These are phyloP conservation scores for Ptychodera flava DNA, from an alignment of 35 echinoderm and acorn worm genomes.

Conservation along the genomic window DNA sequence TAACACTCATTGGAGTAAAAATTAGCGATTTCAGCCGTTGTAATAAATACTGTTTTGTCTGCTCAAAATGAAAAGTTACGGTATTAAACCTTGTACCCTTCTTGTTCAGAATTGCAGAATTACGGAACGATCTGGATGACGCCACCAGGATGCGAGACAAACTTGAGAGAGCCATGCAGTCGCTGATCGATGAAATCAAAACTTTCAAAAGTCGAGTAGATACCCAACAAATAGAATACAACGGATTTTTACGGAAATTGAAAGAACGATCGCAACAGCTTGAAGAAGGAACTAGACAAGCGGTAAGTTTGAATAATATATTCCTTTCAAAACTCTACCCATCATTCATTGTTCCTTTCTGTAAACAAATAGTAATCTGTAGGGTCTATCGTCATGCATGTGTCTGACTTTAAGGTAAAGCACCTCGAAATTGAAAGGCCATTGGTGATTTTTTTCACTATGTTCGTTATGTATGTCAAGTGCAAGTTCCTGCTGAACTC, in stretches of 20 bases:
- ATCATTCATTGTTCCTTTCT: not conserved
- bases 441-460: too few relatives aligned
- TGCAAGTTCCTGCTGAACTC: too few relatives aligned
- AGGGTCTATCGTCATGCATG: too few relatives aligned
- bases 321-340: not conserved
- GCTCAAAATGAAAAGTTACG: too few relatives aligned
- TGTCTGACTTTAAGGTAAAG: too few relatives aligned
- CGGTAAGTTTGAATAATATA: too few relatives aligned
- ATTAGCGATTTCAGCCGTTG: too few relatives aligned
- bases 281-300: constrained; percentile 77
- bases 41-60: too few relatives aligned
- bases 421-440: too few relatives aligned
- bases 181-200: constrained; percentile 80
- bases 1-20: too few relatives aligned
- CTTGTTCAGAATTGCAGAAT: constrained; percentile 34
- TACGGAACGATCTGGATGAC: constrained; percentile 87
- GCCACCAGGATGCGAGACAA: constrained; percentile 79
- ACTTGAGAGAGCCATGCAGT: constrained; percentile 72
- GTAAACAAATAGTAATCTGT: not conserved
- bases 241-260: constrained; percentile 68
- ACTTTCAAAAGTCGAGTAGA: constrained; percentile 66
- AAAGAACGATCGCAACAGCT: constrained; percentile 75
- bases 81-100: too few relatives aligned
- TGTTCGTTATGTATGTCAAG: too few relatives aligned
- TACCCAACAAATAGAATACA: constrained; percentile 42